Evolutionary conservation across 2,888 invertebrate species (phyloP), one percentile per base, ranked within the genome.

Genomic region (Tryphoninae sp.): DNA sequence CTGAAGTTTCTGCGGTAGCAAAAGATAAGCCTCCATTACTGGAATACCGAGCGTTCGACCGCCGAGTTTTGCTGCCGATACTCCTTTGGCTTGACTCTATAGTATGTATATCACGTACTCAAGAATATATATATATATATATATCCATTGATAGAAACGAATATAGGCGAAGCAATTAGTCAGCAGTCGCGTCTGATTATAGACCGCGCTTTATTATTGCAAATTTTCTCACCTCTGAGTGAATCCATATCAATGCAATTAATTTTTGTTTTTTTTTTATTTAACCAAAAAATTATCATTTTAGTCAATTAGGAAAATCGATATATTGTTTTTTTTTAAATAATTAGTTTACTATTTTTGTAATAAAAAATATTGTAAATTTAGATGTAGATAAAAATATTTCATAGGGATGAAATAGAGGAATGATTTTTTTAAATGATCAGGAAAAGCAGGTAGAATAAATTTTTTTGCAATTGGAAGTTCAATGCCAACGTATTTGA

Each of bases 21-120:
- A 80, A 83, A 86, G 89, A 89, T 89, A 89, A 89, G 88, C 86
- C 84, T 87, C 88, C 89, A 89, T 89, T 89, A 89, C 88, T 86
- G 88, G 82, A 88, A 89, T 88, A 88, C 88, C 89, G 81, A 82
- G 84, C 84, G 86, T 86, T 88, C 85, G 86, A 88, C 86, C 86
- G 87, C 73, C 84, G 76, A 80, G 81, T 72, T 76, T 84, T 78
- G 81, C 77, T 83, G 64, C 80, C 73, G 72, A 55, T 68, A 59
- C 13, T 64, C 59, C 71, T 71, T 58, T 75, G 53, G 71, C n/a
- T 59, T 45, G 19, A 53, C 11, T 59, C n/a, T 19, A 53, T 53
- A 67, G 19, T 62, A 45, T 45, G 2, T 13, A 1, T 45, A 45
- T 13, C 45, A 13, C 45, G 45, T 13, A 9, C 45, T 11, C 13